These are phyloP conservation scores for Psettodes erumei DNA, from an alignment of 2,113 vertebrate species.

Conservation along the genomic window DNA sequence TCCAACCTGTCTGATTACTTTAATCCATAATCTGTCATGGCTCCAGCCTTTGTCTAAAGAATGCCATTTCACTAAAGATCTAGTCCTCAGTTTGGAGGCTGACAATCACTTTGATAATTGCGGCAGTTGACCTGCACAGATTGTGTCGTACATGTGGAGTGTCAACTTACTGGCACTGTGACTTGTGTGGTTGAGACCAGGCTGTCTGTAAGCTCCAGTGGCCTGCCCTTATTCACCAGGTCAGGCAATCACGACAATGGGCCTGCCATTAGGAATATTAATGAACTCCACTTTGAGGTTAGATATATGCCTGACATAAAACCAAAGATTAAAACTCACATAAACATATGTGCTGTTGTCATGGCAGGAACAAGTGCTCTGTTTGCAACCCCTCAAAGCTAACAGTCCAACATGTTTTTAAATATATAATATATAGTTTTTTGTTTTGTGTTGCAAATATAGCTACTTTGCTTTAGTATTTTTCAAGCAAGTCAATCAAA, in stretches of 20 bases:
- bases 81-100: constrained; percentile 55
- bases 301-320: constrained; percentile 7
- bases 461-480: no score
- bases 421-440: background rate
- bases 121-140: constrained; percentile 36
- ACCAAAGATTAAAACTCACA: constrained; percentile 17
- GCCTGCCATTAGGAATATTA: constrained; percentile 72
- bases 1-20: constrained; percentile 67
- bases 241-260: constrained; percentile 72
- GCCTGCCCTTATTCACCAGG: constrained; percentile 15
- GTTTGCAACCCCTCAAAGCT: constrained; percentile 3
- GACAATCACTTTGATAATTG: constrained; percentile 78
- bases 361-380: background rate
- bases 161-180: constrained; percentile 17
- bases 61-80: constrained; percentile 66
- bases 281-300: constrained; percentile 47
- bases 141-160: constrained; percentile 43
- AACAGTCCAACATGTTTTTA: background rate
- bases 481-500: background rate
- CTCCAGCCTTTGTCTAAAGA: constrained; percentile 46
- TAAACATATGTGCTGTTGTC: constrained; percentile 32
- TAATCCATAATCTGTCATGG: constrained; percentile 79
- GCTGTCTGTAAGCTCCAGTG: constrained; percentile 11
- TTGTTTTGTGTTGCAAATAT: background rate
- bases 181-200: background rate